Percentiles rank a stretch among this genome's conserved stretches.
Evolutionary conservation across 2,113 vertebrate species (phyloP).

Genomic region (Mohoua ochrocephala): DNA sequence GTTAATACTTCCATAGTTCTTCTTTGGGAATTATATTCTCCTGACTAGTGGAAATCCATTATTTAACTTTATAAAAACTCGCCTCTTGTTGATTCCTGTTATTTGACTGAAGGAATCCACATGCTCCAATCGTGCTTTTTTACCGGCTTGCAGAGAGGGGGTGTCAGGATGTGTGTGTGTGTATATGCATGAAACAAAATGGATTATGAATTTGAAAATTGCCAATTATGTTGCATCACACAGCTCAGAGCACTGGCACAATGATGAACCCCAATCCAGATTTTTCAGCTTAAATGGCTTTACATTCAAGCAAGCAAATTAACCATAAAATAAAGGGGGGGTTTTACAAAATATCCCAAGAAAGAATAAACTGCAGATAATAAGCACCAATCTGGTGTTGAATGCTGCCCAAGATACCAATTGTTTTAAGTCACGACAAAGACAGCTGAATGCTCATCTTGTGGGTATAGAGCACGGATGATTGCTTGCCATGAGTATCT

Average conservation of each 20-base stretch:
- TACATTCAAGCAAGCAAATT: conserved; percentile 85
- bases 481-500: conserved; percentile 87
- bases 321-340: conserved; percentile 78
- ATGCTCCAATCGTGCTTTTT: not conserved
- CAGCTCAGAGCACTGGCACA: conserved; percentile 77
- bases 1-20: not conserved
- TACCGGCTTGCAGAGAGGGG: not conserved
- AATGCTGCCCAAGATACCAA: conserved; percentile 84
- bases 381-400: conserved; percentile 85
- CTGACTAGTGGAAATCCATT: not conserved
- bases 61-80: not conserved
- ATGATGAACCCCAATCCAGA: conserved; percentile 74
- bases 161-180: not conserved
- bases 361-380: conserved; percentile 85
- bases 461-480: conserved; percentile 78
- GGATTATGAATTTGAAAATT: conserved; percentile 82
- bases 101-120: conserved; percentile 35
- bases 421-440: conserved; percentile 88
- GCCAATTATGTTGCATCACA: conserved; percentile 79
- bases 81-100: not conserved
- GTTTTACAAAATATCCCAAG: conserved; percentile 80
- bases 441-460: conserved; percentile 86
- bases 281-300: conserved; percentile 83
- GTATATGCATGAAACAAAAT: conserved; percentile 61
- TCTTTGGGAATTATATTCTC: not conserved